Evolutionary conservation across 2,797 vertebrate species (phyloP).

Genomic region (Pseudopleuronectes americanus): DNA sequence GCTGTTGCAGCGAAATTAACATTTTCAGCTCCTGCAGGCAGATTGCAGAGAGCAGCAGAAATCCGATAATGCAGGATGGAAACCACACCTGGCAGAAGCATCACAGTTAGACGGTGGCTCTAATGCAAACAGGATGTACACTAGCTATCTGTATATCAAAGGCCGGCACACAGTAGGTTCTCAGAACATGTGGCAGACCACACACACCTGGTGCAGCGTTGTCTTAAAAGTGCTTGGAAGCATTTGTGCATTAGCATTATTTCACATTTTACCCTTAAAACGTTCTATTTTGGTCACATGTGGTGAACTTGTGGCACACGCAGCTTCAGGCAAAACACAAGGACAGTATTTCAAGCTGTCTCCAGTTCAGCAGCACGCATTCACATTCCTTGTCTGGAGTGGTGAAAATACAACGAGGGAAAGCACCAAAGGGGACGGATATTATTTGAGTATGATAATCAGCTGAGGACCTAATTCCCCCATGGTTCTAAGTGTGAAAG

Average conservation of each 20-base stretch:
- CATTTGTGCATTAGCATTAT: constrained; percentile 1
- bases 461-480: constrained; percentile 34
- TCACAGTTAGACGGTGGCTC: constrained; percentile 15
- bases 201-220: constrained; percentile 48
- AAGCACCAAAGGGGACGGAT: constrained; percentile 11
- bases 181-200: constrained; percentile 32
- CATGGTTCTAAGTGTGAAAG: constrained; percentile 32
- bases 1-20: constrained; percentile 21
- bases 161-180: constrained; percentile 37
- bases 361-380: constrained; percentile 38
- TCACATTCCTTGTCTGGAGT: constrained; percentile 42
- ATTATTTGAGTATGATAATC: constrained; percentile 28
- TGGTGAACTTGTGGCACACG: constrained; percentile 10
- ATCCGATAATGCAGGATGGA: constrained; percentile 41
- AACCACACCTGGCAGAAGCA: constrained; percentile 50
- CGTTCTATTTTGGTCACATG: background rate
- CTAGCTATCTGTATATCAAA: constrained; percentile 42
- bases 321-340: constrained; percentile 24
- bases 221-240: background rate
- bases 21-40: constrained; percentile 19
- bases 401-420: constrained; percentile 18
- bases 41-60: background rate
- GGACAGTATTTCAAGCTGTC: constrained; percentile 24
- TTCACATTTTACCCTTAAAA: background rate
- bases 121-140: constrained; percentile 61